Evolutionary conservation across 2,113 vertebrate species (phyloP).

Genomic region (Etia nguti): DNA sequence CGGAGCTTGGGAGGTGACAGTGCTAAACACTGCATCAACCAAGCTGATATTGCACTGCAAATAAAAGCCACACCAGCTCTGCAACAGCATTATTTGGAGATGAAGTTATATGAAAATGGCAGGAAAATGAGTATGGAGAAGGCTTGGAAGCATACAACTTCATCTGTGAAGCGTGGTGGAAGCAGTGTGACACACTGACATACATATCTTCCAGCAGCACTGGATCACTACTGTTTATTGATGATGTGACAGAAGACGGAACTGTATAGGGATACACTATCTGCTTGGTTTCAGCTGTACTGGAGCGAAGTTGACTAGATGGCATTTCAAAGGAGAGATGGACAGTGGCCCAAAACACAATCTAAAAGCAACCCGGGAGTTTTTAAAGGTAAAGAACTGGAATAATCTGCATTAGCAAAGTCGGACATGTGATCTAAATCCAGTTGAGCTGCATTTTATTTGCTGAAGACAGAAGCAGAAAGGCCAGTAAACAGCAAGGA

Average conservation of each 20-base stretch:
- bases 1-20: background rate
- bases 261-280: background rate
- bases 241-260: background rate
- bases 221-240: background rate
- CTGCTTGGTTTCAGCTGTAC: background rate
- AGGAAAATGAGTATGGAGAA: background rate
- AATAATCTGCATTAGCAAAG: background rate
- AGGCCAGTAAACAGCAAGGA: background rate
- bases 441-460: background rate
- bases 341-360: background rate
- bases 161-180: background rate
- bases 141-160: background rate
- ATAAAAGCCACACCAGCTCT: background rate
- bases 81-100: background rate
- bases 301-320: background rate
- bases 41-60: background rate
- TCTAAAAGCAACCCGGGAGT: background rate
- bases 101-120: background rate
- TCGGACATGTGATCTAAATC: background rate
- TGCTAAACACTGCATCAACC: background rate
- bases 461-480: background rate
- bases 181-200: background rate
- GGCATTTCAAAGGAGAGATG: background rate
- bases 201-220: background rate
- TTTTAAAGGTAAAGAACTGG: background rate